Evolutionary conservation across 2,797 vertebrate genomes (phyloP), one percentile per base, ranked within the genome.

Genomic region (Pipistrellus nathusii): DNA sequence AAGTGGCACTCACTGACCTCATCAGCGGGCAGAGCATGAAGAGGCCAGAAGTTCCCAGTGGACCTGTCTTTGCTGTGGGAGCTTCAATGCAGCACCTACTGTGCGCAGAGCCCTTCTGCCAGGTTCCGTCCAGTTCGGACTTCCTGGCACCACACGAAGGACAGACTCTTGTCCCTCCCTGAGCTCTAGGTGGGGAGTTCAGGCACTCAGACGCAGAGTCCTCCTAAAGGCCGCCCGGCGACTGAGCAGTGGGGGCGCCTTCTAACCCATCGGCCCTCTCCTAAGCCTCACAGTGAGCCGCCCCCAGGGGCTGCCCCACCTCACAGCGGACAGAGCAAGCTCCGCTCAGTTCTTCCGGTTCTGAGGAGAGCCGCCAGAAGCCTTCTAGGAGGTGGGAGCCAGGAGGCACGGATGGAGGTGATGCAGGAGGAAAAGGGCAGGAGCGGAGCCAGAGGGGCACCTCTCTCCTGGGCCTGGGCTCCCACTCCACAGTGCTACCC

Each of bases 391-490:
- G 25, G 72, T 11, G 13, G 55, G 76, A 68, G 5, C n/a, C 55
- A 23, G 59, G 62, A 72, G 23, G 71, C 4, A 9, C 53, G 32
- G 15, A 6, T 9, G 23, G 57, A n/a, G 9, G 6, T 25, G 75
- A 48, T 8, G 41, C 38, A 51, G 30, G 53, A 18, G 57, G 64
- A n/a, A 27, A 25, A 83, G 3, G 5, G 14, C 20, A 25, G 35
- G n/a, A 27, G 0, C 0, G 0, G 18, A 8, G 41, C 4, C 4
- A 2, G 41, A 3, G 14, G 14, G 21, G 0, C 15, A 1, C 23
- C 15, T 4, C 2, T 64, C 23, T 20, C 48, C 17, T 15, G 17
- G 68, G 5, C 8, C 7, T 59, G 18, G 15, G 55, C 7, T 38
- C 18, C 35, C 20, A 25, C 23, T 11, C n/a, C 32, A 8, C 4